phyloP scores from a whole-genome alignment of 2,888 invertebrate species.

The Lydus trimaculatus region DNA sequence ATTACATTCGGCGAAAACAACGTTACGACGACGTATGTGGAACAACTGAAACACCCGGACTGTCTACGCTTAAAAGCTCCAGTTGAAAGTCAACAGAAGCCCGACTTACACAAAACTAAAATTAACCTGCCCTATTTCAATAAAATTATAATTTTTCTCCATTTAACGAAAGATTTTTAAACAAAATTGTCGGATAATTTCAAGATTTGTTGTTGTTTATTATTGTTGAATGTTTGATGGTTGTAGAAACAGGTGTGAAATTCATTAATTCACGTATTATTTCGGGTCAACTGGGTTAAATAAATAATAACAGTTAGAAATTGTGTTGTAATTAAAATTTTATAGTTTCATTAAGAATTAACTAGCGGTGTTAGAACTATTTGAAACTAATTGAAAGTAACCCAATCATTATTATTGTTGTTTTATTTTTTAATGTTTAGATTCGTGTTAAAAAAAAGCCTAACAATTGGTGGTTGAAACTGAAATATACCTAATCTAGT shows the following conservation, averaged over 20 bases:
- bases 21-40: conserved; percentile 40
- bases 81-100: conserved; percentile 57
- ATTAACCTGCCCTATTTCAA: conserved; percentile 8
- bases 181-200: too few species aligned
- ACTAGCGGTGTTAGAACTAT: not conserved
- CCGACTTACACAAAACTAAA: conserved; percentile 47
- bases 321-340: not conserved
- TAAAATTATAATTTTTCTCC: not conserved
- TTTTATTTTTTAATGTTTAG: not conserved
- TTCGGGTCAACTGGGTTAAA: not conserved
- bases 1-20: conserved; percentile 20
- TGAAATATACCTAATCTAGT: conserved; percentile 7
- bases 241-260: not conserved
- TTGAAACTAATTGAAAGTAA: too few species aligned
- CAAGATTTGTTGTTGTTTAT: too few species aligned
- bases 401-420: not conserved
- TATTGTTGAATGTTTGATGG: not conserved
- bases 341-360: not conserved
- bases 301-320: too few species aligned
- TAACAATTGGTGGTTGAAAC: conserved; percentile 12
- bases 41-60: conserved; percentile 51
- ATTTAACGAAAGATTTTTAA: too few species aligned
- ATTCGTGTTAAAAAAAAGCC: not conserved
- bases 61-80: conserved; percentile 45
- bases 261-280: not conserved